Base-by-base conservation (phyloP, 2,797 vertebrate genomes). In the Setipinna tenuifilis region DNA sequence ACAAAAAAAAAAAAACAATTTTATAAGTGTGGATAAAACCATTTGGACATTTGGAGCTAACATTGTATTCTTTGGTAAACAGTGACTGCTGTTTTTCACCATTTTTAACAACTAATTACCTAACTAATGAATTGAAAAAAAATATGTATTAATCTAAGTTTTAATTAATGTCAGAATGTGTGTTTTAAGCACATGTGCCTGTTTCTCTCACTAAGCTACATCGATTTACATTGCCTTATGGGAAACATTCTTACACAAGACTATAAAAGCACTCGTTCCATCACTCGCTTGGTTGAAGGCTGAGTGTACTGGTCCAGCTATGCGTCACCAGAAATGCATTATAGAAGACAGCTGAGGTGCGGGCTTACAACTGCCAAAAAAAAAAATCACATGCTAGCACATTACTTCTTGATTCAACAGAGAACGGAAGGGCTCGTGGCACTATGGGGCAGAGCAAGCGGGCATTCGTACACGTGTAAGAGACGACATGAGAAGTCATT, bases 241-340 rank as follows among this genome's bases (percentile, higher is more conserved):
- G 62, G 58, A 83, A 85, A 78, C 71, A 85, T 54, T 58, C 14
- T 61, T 46, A 58, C 83, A 81, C 61, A 7, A 80, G 41, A 68
- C 57, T 28, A n/a, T 81, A 71, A 31, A 83, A 86, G 83, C 23
- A 11, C 31, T 68, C 21, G 14, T 78, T 78, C 71, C 16, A 41
- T 12, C 16, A 4, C 28, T 68, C n/a, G 12, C 81, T 54, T 16
- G 41, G 83, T 82, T 58, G 25, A 21, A 44, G 16, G 75, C 83
- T 50, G 46, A 35, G 23, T 50, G 19, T 25, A 9, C 19, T 62
- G 75, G 65, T 75, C 75, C 23, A 50, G 82, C 59, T 35, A 23
- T 61, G 25, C 44, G 80, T 87, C 81, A 58, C 16, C 25, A 14
- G 16, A 19, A 28, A 14, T 14, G 7, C 35, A 44, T 78, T 78